Evolutionary conservation across 1,140 invertebrate genomes (phyloP).

Genomic region (Zaprionus gabonicus): DNA sequence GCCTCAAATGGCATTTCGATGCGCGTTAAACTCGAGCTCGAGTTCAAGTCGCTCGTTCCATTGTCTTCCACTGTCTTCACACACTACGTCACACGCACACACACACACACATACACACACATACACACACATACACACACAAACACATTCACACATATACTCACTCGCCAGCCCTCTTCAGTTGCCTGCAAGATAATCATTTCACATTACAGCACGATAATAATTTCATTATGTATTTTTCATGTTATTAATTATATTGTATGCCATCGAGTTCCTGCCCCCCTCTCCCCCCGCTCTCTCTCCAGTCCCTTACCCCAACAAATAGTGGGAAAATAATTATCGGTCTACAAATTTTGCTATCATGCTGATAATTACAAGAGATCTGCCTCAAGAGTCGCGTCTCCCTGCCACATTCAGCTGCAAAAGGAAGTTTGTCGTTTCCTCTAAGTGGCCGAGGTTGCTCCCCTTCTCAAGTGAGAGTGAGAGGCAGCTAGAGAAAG

Average conservation of each 20-base stretch:
- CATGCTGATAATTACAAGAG: slow-evolving; percentile 71
- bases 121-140: slow-evolving; percentile 23
- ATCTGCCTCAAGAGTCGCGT: background rate
- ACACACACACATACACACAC: slow-evolving; percentile 30
- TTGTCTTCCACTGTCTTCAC: slow-evolving; percentile 70
- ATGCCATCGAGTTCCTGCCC: slow-evolving; percentile 48
- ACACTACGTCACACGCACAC: slow-evolving; percentile 50
- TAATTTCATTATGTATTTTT: slow-evolving; percentile 83
- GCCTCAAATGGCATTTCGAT: slow-evolving; percentile 54
- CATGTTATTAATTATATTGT: slow-evolving; percentile 80
- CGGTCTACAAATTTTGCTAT: slow-evolving; percentile 78
- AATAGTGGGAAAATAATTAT: slow-evolving; percentile 82
- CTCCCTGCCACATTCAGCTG: background rate
- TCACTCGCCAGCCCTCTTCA: slow-evolving; percentile 8
- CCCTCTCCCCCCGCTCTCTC: slow-evolving; percentile 6
- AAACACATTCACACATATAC: slow-evolving; percentile 2
- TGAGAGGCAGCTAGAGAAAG: background rate
- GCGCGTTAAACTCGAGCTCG: slow-evolving; percentile 59
- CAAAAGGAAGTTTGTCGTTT: slow-evolving; percentile 63
- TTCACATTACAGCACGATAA: slow-evolving; percentile 81
- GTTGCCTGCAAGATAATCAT: slow-evolving; percentile 63
- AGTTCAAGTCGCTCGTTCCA: slow-evolving; percentile 60
- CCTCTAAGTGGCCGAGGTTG: slow-evolving; percentile 39
- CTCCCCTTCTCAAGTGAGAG: background rate
- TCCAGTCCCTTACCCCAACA: background rate